Percentiles rank a stretch among this genome's conserved stretches.
Evolutionary conservation across 2,797 vertebrate genomes (phyloP).

Genomic region (Anas georgica): DNA sequence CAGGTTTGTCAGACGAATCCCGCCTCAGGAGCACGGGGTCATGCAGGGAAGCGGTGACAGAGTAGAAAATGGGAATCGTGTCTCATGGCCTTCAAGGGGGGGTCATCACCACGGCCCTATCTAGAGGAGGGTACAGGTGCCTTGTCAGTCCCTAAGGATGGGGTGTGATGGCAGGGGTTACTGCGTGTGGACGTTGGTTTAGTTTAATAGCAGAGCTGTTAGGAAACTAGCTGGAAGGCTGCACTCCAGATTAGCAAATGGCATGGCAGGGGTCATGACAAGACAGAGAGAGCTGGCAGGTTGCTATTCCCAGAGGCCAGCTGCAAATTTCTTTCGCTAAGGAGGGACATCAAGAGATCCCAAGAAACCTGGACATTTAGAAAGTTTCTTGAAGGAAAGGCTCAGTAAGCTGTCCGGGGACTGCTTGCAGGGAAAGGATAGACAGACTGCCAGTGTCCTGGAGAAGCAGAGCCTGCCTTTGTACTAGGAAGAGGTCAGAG

Average conservation of each 20-base stretch:
- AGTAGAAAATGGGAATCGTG: not conserved
- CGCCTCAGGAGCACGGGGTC: not conserved
- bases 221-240: conserved; percentile 6
- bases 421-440: not conserved
- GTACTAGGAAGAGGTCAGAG: conserved; percentile 23
- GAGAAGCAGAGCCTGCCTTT: not conserved
- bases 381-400: conserved; percentile 11
- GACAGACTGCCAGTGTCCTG: not conserved
- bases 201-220: not conserved
- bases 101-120: not conserved
- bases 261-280: not conserved
- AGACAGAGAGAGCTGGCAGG: not conserved
- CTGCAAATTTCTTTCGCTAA: not conserved
- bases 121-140: not conserved
- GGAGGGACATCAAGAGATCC: not conserved
- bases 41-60: not conserved
- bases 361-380: not conserved
- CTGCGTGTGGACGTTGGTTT: not conserved
- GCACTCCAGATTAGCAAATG: conserved; percentile 3
- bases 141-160: not conserved
- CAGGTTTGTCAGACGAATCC: not conserved
- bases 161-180: not conserved
- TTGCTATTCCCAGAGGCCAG: not conserved
- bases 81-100: not conserved
- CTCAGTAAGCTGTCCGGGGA: not conserved